Conservation (phyloP, 53 echinoderm and acorn worm genomes). For the Mesocentrotus franciscanus region DNA sequence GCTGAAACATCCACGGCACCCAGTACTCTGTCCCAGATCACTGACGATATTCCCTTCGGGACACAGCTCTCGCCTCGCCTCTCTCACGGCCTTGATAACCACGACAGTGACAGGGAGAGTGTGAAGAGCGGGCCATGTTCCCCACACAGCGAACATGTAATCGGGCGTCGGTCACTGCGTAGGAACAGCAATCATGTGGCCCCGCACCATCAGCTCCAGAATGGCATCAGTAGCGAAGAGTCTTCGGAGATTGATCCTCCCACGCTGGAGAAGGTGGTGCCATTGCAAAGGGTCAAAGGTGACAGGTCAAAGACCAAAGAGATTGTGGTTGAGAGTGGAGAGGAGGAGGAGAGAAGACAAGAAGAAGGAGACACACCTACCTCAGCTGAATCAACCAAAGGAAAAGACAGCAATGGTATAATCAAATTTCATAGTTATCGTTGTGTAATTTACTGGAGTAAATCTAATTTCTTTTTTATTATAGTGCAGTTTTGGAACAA, state of each 20-base stretch:
- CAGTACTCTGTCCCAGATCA: slow-evolving; percentile 58
- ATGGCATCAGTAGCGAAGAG: slow-evolving; percentile 54
- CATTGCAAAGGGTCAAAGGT: neutral
- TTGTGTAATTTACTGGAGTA: neutral
- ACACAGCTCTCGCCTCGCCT: slow-evolving; percentile 2
- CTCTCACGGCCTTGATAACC: neutral
- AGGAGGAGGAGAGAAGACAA: neutral
- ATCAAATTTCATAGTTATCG: neutral
- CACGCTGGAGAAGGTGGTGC: slow-evolving; percentile 41
- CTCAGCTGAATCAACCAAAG: slow-evolving; percentile 55
- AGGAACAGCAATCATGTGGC: neutral
- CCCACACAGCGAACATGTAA: neutral
- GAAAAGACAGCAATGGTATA: slow-evolving; percentile 12
- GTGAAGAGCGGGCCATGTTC: slow-evolving; percentile 74
- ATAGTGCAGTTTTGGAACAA: too few relatives aligned
- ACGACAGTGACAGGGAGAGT: slow-evolving; percentile 81
- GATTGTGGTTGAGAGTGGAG: neutral
- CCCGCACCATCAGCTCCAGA: neutral
- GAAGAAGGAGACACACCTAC: slow-evolving; percentile 53
- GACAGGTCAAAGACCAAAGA: slow-evolving; percentile 36
- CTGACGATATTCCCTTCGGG: neutral
- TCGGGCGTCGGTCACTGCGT: slow-evolving; percentile 17
- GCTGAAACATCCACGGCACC: slow-evolving; percentile 35
- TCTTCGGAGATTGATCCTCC: slow-evolving; percentile 50
- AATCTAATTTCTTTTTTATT: neutral